Conservation (phyloP, 2,888 invertebrate species). For the Hirtodrosophila cameraria region DNA sequence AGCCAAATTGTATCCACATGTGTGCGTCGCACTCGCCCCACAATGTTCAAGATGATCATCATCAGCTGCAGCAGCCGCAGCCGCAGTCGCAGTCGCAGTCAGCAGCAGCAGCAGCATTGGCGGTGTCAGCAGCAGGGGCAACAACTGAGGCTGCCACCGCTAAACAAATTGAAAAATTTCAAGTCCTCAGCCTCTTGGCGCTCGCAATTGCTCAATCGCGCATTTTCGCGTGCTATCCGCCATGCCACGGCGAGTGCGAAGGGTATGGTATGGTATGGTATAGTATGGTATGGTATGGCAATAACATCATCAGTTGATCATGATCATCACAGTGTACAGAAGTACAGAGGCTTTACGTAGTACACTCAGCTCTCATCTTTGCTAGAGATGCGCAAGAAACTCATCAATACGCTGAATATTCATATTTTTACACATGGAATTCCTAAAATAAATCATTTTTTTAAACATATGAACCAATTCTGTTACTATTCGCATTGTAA, state of each 20-base stretch:
- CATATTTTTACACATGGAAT: too few relatives aligned
- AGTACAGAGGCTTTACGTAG: conserved; percentile 37
- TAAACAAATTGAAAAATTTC: conserved; percentile 76
- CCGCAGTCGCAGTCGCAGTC: too few relatives aligned
- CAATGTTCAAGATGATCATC: conserved; percentile 52
- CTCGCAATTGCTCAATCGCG: conserved; percentile 75
- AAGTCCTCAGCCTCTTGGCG: conserved; percentile 75
- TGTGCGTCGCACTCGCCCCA: conserved; percentile 57
- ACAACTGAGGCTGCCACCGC: conserved; percentile 47
- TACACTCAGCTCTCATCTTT: conserved; percentile 24
- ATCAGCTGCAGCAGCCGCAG: conserved; percentile 31
- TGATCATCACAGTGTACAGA: conserved; percentile 15
- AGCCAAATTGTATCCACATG: conserved; percentile 77
- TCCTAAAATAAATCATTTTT: too few relatives aligned
- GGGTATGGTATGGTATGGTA: conserved; percentile 8
- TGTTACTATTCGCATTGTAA: too few relatives aligned
- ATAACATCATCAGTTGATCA: conserved; percentile 25
- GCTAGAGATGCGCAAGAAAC: conserved; percentile 43
- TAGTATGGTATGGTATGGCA: conserved; percentile 5
- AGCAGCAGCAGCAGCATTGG: conserved; percentile 19
- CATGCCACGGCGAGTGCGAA: conserved; percentile 41
- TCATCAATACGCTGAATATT: neutral
- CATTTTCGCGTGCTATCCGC: conserved; percentile 64
- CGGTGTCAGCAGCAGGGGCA: conserved; percentile 26
- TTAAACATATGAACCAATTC: too few relatives aligned